Conservation (phyloP, 2,797 vertebrate species). For the Scolopax bukidnonensis region DNA sequence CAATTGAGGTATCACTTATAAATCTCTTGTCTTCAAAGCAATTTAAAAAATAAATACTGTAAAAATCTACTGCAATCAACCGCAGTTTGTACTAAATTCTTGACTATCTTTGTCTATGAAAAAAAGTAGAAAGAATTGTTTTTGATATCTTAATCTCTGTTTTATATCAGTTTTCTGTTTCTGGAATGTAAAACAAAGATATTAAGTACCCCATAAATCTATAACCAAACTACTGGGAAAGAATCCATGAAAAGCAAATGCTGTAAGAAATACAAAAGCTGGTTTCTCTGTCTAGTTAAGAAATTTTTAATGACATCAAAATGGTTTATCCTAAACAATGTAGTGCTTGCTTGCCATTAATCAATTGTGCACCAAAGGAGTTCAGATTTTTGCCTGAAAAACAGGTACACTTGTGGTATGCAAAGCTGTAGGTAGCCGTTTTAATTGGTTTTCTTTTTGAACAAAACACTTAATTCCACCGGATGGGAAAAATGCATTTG, state of each 20-base stretch:
- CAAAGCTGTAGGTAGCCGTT: background rate
- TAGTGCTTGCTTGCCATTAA: background rate
- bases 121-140: background rate
- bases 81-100: constrained; percentile 1
- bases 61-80: background rate
- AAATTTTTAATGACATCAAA: background rate
- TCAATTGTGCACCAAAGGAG: background rate
- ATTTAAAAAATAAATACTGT: background rate
- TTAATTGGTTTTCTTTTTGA: background rate
- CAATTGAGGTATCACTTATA: background rate
- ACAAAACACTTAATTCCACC: background rate
- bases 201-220: constrained; percentile 48
- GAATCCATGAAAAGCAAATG: constrained; percentile 45
- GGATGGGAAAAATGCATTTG: background rate
- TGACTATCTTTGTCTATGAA: background rate
- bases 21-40: constrained; percentile 13
- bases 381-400: background rate
- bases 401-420: background rate
- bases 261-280: constrained; percentile 3
- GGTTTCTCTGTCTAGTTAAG: background rate
- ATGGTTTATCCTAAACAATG: background rate
- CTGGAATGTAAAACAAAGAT: constrained; percentile 49
- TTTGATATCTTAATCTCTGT: constrained; percentile 47
- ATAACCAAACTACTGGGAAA: constrained; percentile 9
- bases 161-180: constrained; percentile 49